Conservation (phyloP, 1,140 invertebrate genomes). For the Platorchestia sp. region DNA sequence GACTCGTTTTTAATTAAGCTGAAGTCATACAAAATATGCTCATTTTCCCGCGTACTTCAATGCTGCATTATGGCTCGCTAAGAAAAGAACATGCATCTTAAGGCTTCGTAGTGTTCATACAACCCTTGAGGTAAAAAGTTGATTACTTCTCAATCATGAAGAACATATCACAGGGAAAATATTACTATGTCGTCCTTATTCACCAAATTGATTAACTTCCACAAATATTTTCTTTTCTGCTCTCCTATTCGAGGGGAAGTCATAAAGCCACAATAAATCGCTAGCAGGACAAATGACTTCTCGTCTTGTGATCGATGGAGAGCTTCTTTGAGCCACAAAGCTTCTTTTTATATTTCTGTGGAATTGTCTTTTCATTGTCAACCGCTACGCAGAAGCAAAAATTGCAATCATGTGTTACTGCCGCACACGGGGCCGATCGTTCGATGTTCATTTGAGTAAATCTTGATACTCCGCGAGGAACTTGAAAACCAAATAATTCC, state of each 20-base stretch:
- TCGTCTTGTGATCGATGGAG: neutral
- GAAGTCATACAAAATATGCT: no score
- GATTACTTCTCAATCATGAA: neutral
- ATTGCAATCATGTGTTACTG: neutral
- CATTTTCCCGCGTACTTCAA: neutral
- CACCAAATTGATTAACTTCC: neutral
- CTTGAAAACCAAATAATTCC: no score
- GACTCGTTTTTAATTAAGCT: no score
- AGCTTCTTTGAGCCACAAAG: neutral
- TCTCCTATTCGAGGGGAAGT: neutral
- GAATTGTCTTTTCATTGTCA: neutral
- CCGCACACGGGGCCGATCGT: no score
- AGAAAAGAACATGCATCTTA: neutral
- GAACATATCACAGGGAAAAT: neutral
- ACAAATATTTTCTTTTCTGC: neutral
- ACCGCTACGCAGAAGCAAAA: no score
- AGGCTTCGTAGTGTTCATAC: neutral
- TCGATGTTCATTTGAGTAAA: no score
- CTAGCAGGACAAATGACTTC: neutral
- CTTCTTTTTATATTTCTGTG: neutral
- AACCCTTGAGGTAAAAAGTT: neutral
- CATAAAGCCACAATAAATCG: neutral
- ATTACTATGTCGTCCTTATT: neutral
- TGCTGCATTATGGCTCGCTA: neutral
- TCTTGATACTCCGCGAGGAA: no score